Evolutionary conservation across 2,888 invertebrate species (phyloP), one percentile per base, ranked within the genome.

Genomic region (Chouioia cunea): DNA sequence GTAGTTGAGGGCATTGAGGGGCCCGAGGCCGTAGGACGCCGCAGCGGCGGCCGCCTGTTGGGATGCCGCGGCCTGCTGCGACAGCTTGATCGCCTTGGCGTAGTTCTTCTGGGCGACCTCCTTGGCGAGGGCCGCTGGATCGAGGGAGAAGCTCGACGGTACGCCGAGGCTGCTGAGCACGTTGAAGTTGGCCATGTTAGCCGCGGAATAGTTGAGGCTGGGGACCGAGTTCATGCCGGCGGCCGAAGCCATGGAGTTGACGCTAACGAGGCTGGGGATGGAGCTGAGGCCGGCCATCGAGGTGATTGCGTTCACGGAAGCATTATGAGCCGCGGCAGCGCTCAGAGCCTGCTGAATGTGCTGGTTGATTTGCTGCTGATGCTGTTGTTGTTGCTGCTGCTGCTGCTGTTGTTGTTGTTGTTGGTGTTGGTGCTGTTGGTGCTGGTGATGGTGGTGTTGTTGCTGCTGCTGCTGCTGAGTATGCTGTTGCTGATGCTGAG

Each of bases 21-120:
- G 89, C 77, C 87, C 88, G 47, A 85, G 77, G 2, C 78, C 80
- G 74, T 77, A 83, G 57, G 75, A 76, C 69, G 74, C 77, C 62
- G 71, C 71, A 64, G 75, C 77, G 12, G 68, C 72, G 0, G 65
- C 73, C 48, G 75, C 79, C 77, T 79, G 75, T 22, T 79, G 79
- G 0, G 75, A 66, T 57, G 76, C 73, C 8, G 67, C 83, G 0
- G 76, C 84, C 43, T 87, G 87, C 57, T 88, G 88, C 10, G 90
- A 90, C 75, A 90, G 83, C 80, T 91, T 91, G 58, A 93, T 88
- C 15, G 92, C 92, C 83, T 93, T 93, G 47, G 93, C 92, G 85
- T 93, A 93, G 83, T 92, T 93, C 86, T 93, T 93, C 83, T 93
- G 93, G 48, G 93, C 93, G 74, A 93, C 92, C 81, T 93, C 93